Evolutionary conservation across 2,888 invertebrate species (phyloP).

Genomic region (Drosophila pseudotalamancana): DNA sequence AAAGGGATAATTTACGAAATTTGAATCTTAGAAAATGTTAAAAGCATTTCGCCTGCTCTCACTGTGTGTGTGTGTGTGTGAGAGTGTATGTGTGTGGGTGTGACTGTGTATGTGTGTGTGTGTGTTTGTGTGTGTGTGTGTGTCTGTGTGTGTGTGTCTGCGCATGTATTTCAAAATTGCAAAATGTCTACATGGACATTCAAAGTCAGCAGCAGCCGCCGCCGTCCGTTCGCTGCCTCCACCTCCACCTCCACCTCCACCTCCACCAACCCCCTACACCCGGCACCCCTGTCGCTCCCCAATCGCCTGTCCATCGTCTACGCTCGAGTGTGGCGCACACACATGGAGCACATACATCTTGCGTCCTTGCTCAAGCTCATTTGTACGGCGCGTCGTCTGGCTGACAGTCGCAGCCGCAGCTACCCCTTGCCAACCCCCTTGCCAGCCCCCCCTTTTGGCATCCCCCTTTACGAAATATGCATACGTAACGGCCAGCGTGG

Average conservation of each 20-base stretch:
- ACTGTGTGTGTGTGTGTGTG: conserved; percentile 10
- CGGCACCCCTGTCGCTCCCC: not conserved
- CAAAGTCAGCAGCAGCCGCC: conserved; percentile 59
- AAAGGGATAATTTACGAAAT: conserved; percentile 81
- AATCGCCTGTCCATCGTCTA: conserved; percentile 42
- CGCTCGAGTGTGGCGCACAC: conserved; percentile 10
- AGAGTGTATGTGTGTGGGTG: conserved; percentile 15
- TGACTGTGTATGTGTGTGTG: conserved; percentile 10
- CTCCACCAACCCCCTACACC: not conserved
- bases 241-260: not conserved
- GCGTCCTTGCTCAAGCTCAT: conserved; percentile 80
- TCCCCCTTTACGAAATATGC: conserved; percentile 57
- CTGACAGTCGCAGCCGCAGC: conserved; percentile 23
- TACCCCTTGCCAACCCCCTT: not conserved
- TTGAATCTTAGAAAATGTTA: conserved; percentile 81
- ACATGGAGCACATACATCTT: conserved; percentile 67
- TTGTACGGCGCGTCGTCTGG: conserved; percentile 60
- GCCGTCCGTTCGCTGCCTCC: conserved; percentile 30
- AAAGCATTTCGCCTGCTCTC: conserved; percentile 67
- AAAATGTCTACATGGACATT: conserved; percentile 79
- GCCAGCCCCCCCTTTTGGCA: not conserved
- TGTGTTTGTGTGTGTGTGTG: conserved; percentile 8
- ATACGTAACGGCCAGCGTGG: conserved; percentile 76
- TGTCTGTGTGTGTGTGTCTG: conserved; percentile 53
- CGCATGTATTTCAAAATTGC: conserved; percentile 80